A percentile compares a stretch with the other conserved stretches of the same genome.
Evolutionary conservation across 2,888 invertebrate species (phyloP).

Genomic region (Troides helena): DNA sequence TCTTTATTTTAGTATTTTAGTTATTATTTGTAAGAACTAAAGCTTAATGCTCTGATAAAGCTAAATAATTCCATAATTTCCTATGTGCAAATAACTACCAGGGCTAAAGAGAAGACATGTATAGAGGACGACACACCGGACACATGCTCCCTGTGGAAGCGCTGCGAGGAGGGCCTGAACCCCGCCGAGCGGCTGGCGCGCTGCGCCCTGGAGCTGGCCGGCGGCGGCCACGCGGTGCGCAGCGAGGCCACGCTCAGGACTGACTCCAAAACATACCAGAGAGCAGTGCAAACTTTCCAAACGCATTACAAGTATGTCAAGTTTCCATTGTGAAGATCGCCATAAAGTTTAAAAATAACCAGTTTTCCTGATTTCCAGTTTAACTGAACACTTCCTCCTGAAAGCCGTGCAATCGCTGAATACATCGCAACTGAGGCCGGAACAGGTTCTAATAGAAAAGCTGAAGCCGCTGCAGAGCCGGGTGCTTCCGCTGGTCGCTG

Average conservation of each 20-base stretch:
- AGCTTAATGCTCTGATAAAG: no score
- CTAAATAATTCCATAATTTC: no score
- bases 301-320: slow-evolving; percentile 60
- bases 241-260: slow-evolving; percentile 61
- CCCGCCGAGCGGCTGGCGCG: slow-evolving; percentile 62
- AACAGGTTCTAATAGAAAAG: slow-evolving; percentile 60
- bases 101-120: slow-evolving; percentile 61
- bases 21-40: no score
- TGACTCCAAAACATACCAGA: slow-evolving; percentile 57
- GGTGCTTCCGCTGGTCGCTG: slow-evolving; percentile 63
- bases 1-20: no score
- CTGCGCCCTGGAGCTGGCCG: slow-evolving; percentile 56
- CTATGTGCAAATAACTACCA: slow-evolving; percentile 31
- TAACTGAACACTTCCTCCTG: slow-evolving; percentile 62
- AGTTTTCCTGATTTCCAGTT: slow-evolving; percentile 43
- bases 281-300: slow-evolving; percentile 62
- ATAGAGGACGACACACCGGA: slow-evolving; percentile 61
- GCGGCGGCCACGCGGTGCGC: slow-evolving; percentile 58
- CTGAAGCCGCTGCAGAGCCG: slow-evolving; percentile 57
- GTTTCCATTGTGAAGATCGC: no score
- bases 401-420: slow-evolving; percentile 52
- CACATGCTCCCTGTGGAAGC: slow-evolving; percentile 59
- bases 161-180: slow-evolving; percentile 50
- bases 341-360: no score
- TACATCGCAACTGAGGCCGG: slow-evolving; percentile 45